Evolutionary conservation across 2,888 invertebrate species (phyloP).

Genomic region (Ichneumon xanthorius): DNA sequence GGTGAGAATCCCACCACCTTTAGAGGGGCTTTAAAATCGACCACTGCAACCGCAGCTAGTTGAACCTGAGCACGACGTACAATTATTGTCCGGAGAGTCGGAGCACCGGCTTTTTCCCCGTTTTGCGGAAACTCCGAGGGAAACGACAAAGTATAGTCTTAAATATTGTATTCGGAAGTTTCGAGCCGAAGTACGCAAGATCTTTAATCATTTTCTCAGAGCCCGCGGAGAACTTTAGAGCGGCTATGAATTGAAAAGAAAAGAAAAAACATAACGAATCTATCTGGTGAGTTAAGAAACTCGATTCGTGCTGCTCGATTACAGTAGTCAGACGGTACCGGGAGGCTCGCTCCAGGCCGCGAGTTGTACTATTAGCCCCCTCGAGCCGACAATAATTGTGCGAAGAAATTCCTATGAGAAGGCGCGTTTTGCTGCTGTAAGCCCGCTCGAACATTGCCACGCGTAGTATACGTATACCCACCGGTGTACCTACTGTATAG

Average conservation of each 20-base stretch:
- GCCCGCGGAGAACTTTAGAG: background rate
- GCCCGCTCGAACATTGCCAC: slow-evolving; percentile 47
- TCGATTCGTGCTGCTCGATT: slow-evolving; percentile 39
- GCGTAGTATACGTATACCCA: slow-evolving; percentile 23
- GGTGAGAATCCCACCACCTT: slow-evolving; percentile 30
- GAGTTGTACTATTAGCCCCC: slow-evolving; percentile 49
- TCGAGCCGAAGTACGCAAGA: slow-evolving; percentile 6
- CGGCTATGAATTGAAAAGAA: background rate
- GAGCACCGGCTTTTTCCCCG: background rate
- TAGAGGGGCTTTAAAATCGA: slow-evolving; percentile 3
- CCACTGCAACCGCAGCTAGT: background rate
- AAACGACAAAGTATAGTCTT: background rate
- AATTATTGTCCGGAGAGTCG: background rate
- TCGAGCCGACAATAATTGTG: slow-evolving; percentile 62
- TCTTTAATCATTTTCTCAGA: slow-evolving; percentile 41
- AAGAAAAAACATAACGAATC: slow-evolving; percentile 35
- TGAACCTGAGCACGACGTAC: slow-evolving; percentile 16
- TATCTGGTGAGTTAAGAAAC: slow-evolving; percentile 46
- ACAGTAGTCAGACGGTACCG: slow-evolving; percentile 32
- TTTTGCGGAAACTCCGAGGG: background rate
- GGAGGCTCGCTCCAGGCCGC: slow-evolving; percentile 29
- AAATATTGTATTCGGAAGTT: slow-evolving; percentile 14
- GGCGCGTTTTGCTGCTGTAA: slow-evolving; percentile 15
- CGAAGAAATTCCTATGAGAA: slow-evolving; percentile 58
- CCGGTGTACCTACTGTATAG: slow-evolving; percentile 13